Base-by-base conservation (phyloP, 2,888 invertebrate genomes). In the Autographa gamma region DNA sequence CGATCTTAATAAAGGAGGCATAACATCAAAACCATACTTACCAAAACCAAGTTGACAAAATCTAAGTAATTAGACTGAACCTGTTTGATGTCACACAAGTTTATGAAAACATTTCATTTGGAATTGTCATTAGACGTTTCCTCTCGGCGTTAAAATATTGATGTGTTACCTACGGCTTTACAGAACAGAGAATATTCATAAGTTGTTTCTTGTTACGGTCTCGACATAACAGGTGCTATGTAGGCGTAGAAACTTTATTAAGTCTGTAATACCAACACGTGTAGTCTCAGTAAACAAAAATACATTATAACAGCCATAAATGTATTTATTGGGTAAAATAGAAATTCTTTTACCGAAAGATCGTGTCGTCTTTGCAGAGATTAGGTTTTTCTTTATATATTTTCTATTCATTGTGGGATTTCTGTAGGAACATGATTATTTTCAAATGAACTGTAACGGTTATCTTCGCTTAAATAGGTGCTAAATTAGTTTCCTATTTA, bases 181-280 rank as follows among this genome's bases (percentile, higher is more conserved):
- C 32, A n/a, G 54, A 6, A 38, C 64, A 73, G 81, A 75, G 80
- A 87, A 87, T 88, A 86, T 87, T 87, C 85, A 87, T 87, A 86
- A 84, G 85, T 82, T 80, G 78, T 77, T 66, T 77, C 74, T 76
- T 75, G 78, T 76, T 76, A 81, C 76, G 72, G 79, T 81, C 77
- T 79, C 76, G 73, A 71, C 74, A 80, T 77, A 76, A 71, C 77
- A 73, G 74, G 76, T 78, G 81, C 80, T 86, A 80, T 87, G 87
- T 84, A 86, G 85, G 82, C 80, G 75, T 74, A 76, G 84, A 56
- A 56, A 86, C 83, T 86, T 90, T 89, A 90, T 91, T 89, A 87
- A 84, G 87, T 88, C 85, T 85, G 84, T 87, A 88, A 86, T 83
- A 85, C 85, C 85, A 83, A 89, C 89, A 88, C 86, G 86, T 89